Evolutionary conservation across 2,888 invertebrate genomes (phyloP), one percentile per base, ranked within the genome.

Genomic region (Eilema sororculum): DNA sequence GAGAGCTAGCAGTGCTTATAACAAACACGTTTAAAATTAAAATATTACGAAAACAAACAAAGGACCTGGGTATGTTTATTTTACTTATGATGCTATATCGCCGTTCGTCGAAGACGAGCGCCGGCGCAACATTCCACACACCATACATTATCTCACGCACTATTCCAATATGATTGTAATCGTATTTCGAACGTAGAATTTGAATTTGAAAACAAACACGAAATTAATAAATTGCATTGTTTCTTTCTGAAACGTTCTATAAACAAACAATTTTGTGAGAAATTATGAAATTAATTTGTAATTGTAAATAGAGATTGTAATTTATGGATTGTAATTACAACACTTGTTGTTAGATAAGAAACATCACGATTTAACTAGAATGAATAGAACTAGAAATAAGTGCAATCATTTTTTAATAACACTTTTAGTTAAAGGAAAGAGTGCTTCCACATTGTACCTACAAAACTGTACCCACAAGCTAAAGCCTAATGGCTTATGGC

Each of bases 21-120:
- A 89, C 88, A 89, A 89, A 89, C 87, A 86, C 83, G 86, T 88
- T 91, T 85, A 79, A 90, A 91, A 92, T 91, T 93, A 92, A 92
- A 92, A 92, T 92, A 90, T 91, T 88, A 88, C 82, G 87, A 90
- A 84, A 93, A 93, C 87, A 93, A 93, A 92, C 91, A 89, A 76
- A 86, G 78, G 90, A 91, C 89, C 66, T 25, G 77, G 82, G 67
- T 69, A 73, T 78, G 87, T 88, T 88, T 88, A 89, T 93, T 93
- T 91, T 87, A 78, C 84, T 89, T 83, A 77, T 77, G 78, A 76
- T 84, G 88, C 85, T 86, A 90, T 89, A 91, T 91, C 90, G 90
- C 86, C 83, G 84, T 75, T 74, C 76, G 80, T 81, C 89, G 91
- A 90, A 90, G 91, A 91, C 88, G 90, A 85, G 75, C 77, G 72